Percentiles rank a stretch among this genome's conserved stretches.
Conservation (phyloP, 2,888 invertebrate genomes). For the Suillia variegata region DNA sequence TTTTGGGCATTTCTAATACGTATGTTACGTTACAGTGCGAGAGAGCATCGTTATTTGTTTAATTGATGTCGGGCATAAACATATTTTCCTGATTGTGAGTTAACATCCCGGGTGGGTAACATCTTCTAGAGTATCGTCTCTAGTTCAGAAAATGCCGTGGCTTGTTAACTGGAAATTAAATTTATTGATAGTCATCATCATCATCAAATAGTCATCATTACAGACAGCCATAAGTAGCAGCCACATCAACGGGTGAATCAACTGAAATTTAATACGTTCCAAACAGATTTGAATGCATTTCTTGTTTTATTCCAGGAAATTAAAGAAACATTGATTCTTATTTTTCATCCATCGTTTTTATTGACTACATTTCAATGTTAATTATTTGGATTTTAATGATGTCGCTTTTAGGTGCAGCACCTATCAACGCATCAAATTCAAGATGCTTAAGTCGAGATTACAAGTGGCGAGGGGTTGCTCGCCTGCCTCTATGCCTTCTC, state of each 20-base stretch:
- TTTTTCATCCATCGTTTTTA: background rate
- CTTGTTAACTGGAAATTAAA: constrained; percentile 8
- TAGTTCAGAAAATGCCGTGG: background rate
- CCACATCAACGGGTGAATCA: too few relatives aligned
- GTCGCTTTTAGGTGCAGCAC: background rate
- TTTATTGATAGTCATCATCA: constrained; percentile 15
- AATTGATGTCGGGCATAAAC: constrained; percentile 16
- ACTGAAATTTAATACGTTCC: background rate
- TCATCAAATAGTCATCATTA: background rate
- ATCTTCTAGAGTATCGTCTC: background rate
- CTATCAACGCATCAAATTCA: background rate
- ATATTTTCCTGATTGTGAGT: background rate
- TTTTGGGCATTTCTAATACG: background rate
- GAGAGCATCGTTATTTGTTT: constrained; percentile 1
- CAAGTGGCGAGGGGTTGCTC: background rate
- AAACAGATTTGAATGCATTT: background rate
- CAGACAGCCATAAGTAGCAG: background rate
- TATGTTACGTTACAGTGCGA: background rate
- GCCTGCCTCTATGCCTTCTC: background rate
- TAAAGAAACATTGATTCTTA: background rate
- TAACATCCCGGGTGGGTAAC: background rate
- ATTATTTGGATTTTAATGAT: background rate
- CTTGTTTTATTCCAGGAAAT: background rate
- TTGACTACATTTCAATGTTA: background rate
- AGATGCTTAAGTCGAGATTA: background rate